Percentiles rank a stretch among this genome's conserved stretches.
phyloP scores from a whole-genome alignment of 2,797 vertebrate species.

The Sphenopsis melanotis region DNA sequence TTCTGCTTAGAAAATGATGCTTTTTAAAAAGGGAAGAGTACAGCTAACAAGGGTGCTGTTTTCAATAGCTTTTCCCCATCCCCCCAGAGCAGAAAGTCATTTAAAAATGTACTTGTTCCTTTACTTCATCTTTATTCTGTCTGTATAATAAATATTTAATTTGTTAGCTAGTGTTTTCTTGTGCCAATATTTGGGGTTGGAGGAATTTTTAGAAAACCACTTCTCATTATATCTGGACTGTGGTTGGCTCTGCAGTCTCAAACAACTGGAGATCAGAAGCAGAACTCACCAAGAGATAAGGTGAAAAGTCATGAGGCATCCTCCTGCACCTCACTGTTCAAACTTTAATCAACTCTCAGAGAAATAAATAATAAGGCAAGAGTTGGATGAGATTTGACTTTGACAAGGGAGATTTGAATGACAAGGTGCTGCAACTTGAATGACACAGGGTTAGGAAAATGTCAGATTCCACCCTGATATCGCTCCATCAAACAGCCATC shows the following conservation, averaged over 20 bases:
- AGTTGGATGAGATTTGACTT: neutral
- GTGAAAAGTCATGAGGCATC: neutral
- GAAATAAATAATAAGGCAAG: slow-evolving; percentile 10
- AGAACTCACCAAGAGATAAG: neutral
- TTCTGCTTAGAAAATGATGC: neutral
- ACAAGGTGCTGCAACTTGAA: slow-evolving; percentile 25
- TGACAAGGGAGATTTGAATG: slow-evolving; percentile 6
- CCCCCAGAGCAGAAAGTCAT: neutral
- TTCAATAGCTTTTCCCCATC: neutral
- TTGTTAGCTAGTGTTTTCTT: neutral
- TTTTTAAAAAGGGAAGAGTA: neutral
- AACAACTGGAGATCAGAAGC: neutral
- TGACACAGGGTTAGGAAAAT: neutral
- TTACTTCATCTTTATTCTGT: neutral
- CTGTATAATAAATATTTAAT: neutral
- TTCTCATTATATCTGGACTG: neutral
- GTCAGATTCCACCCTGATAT: neutral
- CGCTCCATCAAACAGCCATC: neutral
- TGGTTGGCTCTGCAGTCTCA: neutral
- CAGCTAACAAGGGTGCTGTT: neutral
- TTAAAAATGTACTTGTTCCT: neutral
- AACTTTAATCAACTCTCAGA: slow-evolving; percentile 20
- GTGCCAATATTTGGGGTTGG: neutral
- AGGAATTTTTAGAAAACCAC: neutral
- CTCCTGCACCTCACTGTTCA: neutral